Evolutionary conservation across 2,797 vertebrate species (phyloP), one percentile per base, ranked within the genome.

Genomic region (Oreochromis grahami): DNA sequence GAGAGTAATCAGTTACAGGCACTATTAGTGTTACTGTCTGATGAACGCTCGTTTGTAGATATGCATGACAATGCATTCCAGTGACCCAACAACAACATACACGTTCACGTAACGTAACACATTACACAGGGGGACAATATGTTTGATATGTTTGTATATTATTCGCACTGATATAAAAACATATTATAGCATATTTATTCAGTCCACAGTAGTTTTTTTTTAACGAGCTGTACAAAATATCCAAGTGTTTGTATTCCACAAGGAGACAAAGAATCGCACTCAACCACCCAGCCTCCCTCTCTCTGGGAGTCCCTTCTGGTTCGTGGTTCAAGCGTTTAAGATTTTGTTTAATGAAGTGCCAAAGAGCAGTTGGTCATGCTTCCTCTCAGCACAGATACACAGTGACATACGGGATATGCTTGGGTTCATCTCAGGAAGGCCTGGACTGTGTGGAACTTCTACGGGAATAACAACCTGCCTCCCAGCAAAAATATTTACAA

Each of bases 361-460:
- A 87, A 84, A 89, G 90, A 90, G 91, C 91, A 94, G 92, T 77
- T 85, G 95, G 85, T 91, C 94, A 86, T 93, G 90, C 86, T 82
- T 95, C 95, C 95, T 94, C 92, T 95, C 78, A 83, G 84, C 88
- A 91, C 93, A 96, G 96, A 95, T 95, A 95, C 92, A 88, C 94
- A 95, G 91, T 93, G 93, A 96, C 94, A 91, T 79, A 38, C 58
- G 79, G 78, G 90, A 91, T 76, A 95, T 82, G 91, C 92, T 93
- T 89, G 94, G 94, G 93, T 96, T 95, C 96, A 95, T 95, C 94
- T 92, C 92, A 91, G 90, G 85, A 94, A 89, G 90, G 91, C 85
- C 94, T 95, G 95, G 87, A 89, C 88, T 90, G 86, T 88, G 92
- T 92, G 88, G 53, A 50, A 68, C 88, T 80, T 36, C 84, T 17